Percentiles rank a stretch among this genome's conserved stretches.
Evolutionary conservation across 2,888 invertebrate species (phyloP).

Genomic region (Stegana nigrithorax): DNA sequence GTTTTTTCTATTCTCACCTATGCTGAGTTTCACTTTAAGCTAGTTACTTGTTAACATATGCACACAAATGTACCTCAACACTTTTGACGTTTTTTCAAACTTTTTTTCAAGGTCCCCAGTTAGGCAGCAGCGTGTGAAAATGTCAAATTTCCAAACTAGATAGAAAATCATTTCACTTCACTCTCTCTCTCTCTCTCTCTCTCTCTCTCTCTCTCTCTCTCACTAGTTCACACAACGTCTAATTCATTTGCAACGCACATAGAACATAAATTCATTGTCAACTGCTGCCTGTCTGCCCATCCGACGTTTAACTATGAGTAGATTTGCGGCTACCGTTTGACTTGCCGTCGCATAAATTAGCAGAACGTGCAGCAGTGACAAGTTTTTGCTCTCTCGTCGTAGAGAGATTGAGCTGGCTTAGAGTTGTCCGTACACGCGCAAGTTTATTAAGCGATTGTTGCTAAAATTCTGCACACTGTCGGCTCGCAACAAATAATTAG

Average conservation of each 20-base stretch:
- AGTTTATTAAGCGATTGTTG: too few species aligned
- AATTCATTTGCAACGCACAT: neutral
- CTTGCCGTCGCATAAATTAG: too few species aligned
- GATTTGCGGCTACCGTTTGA: slow-evolving; percentile 1
- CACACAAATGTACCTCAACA: slow-evolving; percentile 2
- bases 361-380: too few species aligned
- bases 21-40: neutral
- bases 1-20: slow-evolving; percentile 9
- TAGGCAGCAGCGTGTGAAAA: slow-evolving; percentile 13
- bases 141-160: slow-evolving; percentile 55
- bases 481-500: too few species aligned
- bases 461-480: too few species aligned
- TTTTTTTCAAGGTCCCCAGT: slow-evolving; percentile 5
- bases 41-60: neutral
- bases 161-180: slow-evolving; percentile 38
- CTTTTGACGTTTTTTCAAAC: slow-evolving; percentile 30
- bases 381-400: too few species aligned
- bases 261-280: slow-evolving; percentile 10
- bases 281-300: slow-evolving; percentile 2
- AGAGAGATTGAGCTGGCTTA: too few species aligned
- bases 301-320: too few species aligned
- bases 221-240: neutral
- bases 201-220: slow-evolving; percentile 4
- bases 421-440: too few species aligned
- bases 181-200: neutral